Conservation (phyloP, 2,113 vertebrate species). For the Geococcyx californianus region DNA sequence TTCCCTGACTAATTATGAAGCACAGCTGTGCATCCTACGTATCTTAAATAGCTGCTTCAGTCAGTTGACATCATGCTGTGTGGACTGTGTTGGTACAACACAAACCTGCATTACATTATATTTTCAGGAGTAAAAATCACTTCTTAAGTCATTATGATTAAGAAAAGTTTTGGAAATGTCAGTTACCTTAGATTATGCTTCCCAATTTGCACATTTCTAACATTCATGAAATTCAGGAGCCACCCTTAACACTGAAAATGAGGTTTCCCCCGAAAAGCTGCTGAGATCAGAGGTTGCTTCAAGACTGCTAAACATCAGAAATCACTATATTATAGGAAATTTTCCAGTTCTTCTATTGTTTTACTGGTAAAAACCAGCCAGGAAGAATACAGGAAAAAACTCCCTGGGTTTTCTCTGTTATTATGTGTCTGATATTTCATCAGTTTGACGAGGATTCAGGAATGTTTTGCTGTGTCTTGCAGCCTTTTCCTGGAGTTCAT, state of each 20-base stretch:
- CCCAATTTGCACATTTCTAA: background rate
- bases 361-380: background rate
- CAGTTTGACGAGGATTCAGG: background rate
- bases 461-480: background rate
- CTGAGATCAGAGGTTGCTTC: background rate
- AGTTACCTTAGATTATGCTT: background rate
- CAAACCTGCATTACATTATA: background rate
- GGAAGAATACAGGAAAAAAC: background rate
- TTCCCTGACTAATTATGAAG: background rate
- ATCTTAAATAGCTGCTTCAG: background rate
- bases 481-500: constrained; percentile 90
- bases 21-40: background rate
- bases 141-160: background rate
- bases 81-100: background rate
- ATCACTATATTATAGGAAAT: background rate
- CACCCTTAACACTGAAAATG: background rate
- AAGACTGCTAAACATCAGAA: background rate
- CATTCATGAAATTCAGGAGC: background rate
- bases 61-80: background rate
- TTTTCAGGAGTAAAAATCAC: background rate
- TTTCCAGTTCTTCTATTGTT: background rate
- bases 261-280: background rate
- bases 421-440: background rate
- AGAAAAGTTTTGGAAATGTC: background rate
- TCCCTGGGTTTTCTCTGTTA: background rate